Evolutionary conservation across 2,888 invertebrate genomes (phyloP).

Genomic region (Euproctis similis): DNA sequence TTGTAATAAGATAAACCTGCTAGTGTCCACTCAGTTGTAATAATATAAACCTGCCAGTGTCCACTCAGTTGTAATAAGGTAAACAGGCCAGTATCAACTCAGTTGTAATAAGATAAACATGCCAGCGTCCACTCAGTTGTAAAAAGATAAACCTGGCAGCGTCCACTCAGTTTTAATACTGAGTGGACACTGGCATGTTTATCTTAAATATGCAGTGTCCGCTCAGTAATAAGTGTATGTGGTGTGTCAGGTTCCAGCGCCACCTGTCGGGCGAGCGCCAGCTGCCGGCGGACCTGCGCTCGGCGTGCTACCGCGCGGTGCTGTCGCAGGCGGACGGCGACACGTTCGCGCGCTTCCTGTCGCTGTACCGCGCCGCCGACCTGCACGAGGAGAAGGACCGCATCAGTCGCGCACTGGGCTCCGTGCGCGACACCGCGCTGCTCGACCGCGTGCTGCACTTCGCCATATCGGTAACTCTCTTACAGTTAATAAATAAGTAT

Average conservation of each 20-base stretch:
- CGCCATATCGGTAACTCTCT: slow-evolving; percentile 80
- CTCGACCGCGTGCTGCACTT: slow-evolving; percentile 86
- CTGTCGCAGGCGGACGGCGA: slow-evolving; percentile 81
- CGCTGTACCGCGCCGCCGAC: slow-evolving; percentile 88
- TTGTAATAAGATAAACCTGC: too few species aligned
- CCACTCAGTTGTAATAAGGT: too few species aligned
- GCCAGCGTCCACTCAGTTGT: too few species aligned
- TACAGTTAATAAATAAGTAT: background rate
- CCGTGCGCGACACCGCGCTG: slow-evolving; percentile 81
- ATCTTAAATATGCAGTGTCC: too few species aligned
- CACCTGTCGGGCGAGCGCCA: slow-evolving; percentile 78
- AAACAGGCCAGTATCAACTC: too few species aligned
- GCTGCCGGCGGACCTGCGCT: slow-evolving; percentile 90
- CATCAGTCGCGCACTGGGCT: slow-evolving; percentile 89
- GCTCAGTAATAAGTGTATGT: background rate
- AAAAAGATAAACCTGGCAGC: too few species aligned
- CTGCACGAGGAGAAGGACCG: slow-evolving; percentile 96
- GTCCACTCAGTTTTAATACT: too few species aligned
- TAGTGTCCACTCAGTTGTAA: too few species aligned
- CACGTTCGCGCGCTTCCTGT: slow-evolving; percentile 85
- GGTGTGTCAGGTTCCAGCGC: slow-evolving; percentile 69
- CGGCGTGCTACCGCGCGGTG: slow-evolving; percentile 90
- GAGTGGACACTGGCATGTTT: too few species aligned
- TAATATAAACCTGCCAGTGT: too few species aligned
- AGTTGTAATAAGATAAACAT: too few species aligned